Evolutionary conservation across 2,888 invertebrate species (phyloP).

Genomic region (Galerucella pusilla): DNA sequence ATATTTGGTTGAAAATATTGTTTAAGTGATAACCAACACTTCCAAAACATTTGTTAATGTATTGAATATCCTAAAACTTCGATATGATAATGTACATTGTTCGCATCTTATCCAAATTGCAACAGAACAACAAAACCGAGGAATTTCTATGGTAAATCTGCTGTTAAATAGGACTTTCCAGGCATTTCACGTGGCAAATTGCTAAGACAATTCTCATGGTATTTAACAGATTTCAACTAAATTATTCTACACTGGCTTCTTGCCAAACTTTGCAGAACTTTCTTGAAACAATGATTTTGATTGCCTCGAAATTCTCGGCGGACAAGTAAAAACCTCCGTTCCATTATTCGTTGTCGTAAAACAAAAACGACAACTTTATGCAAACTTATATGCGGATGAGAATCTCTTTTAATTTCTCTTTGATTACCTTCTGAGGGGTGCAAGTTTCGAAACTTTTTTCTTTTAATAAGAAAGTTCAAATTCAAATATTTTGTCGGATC

Average conservation of each 20-base stretch:
- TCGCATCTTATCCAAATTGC: slow-evolving; percentile 15
- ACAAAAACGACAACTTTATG: slow-evolving; percentile 57
- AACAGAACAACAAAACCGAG: slow-evolving; percentile 30
- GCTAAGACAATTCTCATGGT: slow-evolving; percentile 59
- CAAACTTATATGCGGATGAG: slow-evolving; percentile 49
- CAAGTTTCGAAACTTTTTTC: neutral
- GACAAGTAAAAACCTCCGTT: slow-evolving; percentile 54
- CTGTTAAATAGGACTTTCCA: slow-evolving; percentile 47
- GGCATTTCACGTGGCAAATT: slow-evolving; percentile 53
- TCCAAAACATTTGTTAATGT: neutral
- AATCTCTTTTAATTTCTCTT: slow-evolving; percentile 34
- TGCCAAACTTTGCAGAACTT: slow-evolving; percentile 55
- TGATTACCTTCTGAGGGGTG: slow-evolving; percentile 22
- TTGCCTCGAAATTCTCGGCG: slow-evolving; percentile 56
- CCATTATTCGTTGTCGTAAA: slow-evolving; percentile 49
- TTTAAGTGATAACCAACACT: neutral
- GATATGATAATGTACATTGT: neutral
- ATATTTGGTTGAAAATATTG: neutral
- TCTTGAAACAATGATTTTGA: slow-evolving; percentile 60
- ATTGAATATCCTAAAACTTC: neutral
- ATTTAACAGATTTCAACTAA: slow-evolving; percentile 61
- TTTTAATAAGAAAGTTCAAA: neutral
- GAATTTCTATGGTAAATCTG: slow-evolving; percentile 40
- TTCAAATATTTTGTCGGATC: neutral
- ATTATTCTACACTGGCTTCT: slow-evolving; percentile 56